Base-by-base conservation (phyloP, 2,113 vertebrate species). In the Phasianus colchicus region DNA sequence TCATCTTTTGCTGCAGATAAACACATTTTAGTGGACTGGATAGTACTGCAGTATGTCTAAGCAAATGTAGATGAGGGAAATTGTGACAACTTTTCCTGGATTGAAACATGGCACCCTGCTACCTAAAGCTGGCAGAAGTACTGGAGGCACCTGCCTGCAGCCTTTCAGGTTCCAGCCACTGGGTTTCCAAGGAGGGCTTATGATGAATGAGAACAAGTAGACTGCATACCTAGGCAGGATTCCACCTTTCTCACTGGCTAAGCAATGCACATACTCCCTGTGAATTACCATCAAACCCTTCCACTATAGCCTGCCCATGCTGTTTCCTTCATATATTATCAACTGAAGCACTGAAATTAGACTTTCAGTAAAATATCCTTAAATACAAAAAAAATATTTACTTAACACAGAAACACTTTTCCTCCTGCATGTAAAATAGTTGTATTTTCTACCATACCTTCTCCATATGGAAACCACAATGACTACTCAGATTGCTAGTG, bases 391-490 rank as follows among this genome's bases (percentile, higher is more conserved):
- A 58, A 58, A 21, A 14, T 45, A n/a, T 89, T 69, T 52, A 61
- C 52, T 76, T 38, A 73, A 2, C 30, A 38, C 2, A 74, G 61
- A 19, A 78, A 8, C 0, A 2, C 50, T 61, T 75, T 88, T 94
- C n/a, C 61, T 65, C 38, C 43, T 57, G 34, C 20, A 54, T 19
- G 24, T 47, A 88, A 67, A 86, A 72, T 10, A 64, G 34, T 60
- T 82, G 57, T 21, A 8, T 79, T 65, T 94, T 88, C 61, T 69
- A 88, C 22, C 2, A 9, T 42, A 70, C 74, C 30, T 88, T 90
- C 48, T 94, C 52, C 40, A 71, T 86, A 36, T 40, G n/a, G 38
- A 96, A 95, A 93, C 65, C 83, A 72, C 55, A 88, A 34, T 10
- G 50, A 95, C 47, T 75, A 81, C 65, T 86, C 5, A 0, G 89